Percentiles rank a stretch among this genome's conserved stretches.
Evolutionary conservation across 2,797 vertebrate species (phyloP).

Genomic region (Fringilla coelebs): DNA sequence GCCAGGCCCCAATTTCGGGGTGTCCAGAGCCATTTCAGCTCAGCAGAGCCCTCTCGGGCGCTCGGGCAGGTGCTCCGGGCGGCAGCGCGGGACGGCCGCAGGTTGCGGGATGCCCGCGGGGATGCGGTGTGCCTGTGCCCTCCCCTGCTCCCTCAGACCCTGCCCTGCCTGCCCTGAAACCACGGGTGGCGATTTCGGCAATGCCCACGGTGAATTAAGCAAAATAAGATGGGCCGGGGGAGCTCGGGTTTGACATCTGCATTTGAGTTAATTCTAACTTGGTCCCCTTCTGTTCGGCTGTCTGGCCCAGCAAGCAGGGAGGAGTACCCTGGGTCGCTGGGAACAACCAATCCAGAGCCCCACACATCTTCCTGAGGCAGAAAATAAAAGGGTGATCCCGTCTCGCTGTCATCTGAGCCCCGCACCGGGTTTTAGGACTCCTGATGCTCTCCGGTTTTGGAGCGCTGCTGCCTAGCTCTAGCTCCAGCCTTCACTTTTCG

Average conservation of each 20-base stretch:
- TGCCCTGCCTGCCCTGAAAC: background rate
- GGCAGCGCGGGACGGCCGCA: background rate
- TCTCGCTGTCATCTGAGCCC: background rate
- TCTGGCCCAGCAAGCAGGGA: background rate
- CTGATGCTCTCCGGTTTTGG: background rate
- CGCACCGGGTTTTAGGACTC: background rate
- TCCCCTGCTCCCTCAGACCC: background rate
- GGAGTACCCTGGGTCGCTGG: background rate
- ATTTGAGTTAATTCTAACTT: background rate
- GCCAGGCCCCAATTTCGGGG: background rate
- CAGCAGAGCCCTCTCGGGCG: rapidly evolving
- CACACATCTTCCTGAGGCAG: background rate
- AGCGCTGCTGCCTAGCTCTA: background rate
- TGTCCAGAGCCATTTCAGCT: rapidly evolving
- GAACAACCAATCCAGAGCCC: background rate
- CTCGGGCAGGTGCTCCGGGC: background rate
- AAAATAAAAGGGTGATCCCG: background rate
- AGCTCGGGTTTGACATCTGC: too few relatives aligned
- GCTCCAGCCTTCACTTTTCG: background rate
- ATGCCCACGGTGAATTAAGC: background rate
- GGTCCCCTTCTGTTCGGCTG: background rate
- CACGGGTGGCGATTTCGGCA: background rate
- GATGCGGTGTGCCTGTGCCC: background rate
- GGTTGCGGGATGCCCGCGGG: background rate
- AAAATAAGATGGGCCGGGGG: background rate